Base-by-base conservation (phyloP, 2,888 invertebrate species). In the Mesorhabditis spiculigera region DNA sequence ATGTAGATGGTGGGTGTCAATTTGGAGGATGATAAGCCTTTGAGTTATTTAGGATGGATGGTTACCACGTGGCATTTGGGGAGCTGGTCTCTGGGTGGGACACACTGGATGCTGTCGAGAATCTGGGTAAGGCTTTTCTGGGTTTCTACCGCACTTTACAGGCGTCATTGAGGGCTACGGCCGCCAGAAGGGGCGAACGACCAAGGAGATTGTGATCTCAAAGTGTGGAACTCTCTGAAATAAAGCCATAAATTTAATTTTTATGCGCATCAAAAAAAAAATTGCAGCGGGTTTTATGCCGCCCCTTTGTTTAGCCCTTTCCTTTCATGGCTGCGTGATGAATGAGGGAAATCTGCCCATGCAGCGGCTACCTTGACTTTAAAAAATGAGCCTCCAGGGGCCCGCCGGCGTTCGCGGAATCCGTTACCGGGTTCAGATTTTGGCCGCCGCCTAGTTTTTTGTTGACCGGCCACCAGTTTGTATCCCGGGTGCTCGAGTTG, bases 61-160 rank as follows among this genome's bases (percentile, higher is more conserved):
- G 91, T 86, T 93, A 93, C 88, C 95, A 95, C 87, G 95, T 95
- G 74, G 95, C 95, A 1, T 95, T 95, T 87, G 95, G 95, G 67
- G 88, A 91, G 79, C 93, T 95, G 65, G 91, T 93, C 63, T 93
- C 94, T 84, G 95, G 95, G 71, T 90, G 94, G 91, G 93, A 95
- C 86, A 90, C 94, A 77, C 93, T 95, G 43, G 92, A 91, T 88
- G 92, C 92, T 79, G 86, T 88, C 45, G 88, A 88, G 68, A 70
- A 74, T 5, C 70, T 76, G 2, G 82, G 82, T n/a, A 28, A 63
- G 63, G 13, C 8, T 63, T 28, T 28, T n/a, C 8, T 63, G 8
- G 16, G 16, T 63, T 28, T n/a, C 13, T 10, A 28, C 8, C 41
- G 63, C 8, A 16, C 63, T 16, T 63, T 28, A 28, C 28, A 28